Evolutionary conservation across 64 coral and sea anemone genomes (phyloP).

Genomic region (Stichodactyla helianthus): DNA sequence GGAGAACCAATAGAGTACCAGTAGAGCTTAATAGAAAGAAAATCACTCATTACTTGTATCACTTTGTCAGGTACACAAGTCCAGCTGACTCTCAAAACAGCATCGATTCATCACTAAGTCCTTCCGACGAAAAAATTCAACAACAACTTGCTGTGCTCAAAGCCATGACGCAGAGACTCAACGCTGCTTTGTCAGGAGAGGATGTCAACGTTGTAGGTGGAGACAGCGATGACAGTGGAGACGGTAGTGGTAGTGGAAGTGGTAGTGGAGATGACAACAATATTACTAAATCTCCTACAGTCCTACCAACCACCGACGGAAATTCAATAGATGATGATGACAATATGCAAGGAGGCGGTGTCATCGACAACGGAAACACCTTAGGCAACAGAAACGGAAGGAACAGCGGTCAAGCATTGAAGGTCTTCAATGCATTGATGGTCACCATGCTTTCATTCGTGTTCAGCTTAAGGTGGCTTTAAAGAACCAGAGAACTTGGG

Average conservation of each 20-base stretch:
- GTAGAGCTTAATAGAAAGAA: too few species aligned
- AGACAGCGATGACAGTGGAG: constrained; percentile 38
- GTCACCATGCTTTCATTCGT: neutral
- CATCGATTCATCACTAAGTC: constrained; percentile 1
- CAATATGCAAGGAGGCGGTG: neutral
- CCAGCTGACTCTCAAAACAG: neutral
- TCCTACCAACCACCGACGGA: neutral
- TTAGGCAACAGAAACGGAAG: neutral
- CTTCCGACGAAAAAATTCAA: neutral
- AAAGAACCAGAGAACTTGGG: neutral
- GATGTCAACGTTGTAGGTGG: constrained; percentile 31
- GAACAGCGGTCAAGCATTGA: neutral
- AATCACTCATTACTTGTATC: neutral
- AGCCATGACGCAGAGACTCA: constrained; percentile 20
- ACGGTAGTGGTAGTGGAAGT: constrained; percentile 40
- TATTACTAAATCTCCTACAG: neutral
- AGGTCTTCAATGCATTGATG: neutral
- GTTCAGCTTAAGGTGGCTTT: neutral
- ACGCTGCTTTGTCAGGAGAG: constrained; percentile 41
- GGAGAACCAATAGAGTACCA: too few species aligned
- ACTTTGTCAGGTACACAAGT: constrained; percentile 13
- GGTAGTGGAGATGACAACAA: constrained; percentile 22
- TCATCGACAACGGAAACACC: neutral
- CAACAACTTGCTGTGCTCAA: constrained; percentile 36
- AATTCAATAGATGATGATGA: neutral